Base-by-base conservation (phyloP, 2,888 invertebrate genomes). In the Dexiosoma caninum region DNA sequence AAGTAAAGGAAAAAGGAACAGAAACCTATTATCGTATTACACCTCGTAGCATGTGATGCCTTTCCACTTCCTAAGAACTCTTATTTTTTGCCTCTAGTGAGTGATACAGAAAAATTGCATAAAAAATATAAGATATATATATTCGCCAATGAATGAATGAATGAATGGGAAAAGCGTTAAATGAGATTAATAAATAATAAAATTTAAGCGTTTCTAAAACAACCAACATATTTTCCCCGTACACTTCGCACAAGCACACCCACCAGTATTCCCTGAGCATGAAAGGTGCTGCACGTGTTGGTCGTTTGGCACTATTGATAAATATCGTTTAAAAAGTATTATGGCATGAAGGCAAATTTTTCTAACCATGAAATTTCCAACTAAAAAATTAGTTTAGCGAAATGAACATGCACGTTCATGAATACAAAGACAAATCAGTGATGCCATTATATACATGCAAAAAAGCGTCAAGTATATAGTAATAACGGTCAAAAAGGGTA, bases 1-100 rank as follows among this genome's bases (percentile, higher is more conserved):
- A 46, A 49, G 21, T 2, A 35, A 7, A 44, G 16, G 16, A 44
- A 12, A 30, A 40, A 19, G 55, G 53, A 64, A 32, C 44, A 7
- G 14, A 46, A 77, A 66, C 64, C 57, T 78, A 64, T 78, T 78
- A 71, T 78, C 64, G 40, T 64, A 71, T 78, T 78, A 71, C 77
- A 64, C 55, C 64, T 64, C 49, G 32, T 35, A 60, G 57, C 23
- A 35, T 62, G 40, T 49, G 19, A 23, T 23, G 46, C 53, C 23
- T 16, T 72, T 62, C 32, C 12, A 14, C 16, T 62, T n/a, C 16
- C 23, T 40, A 70, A 69, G 23, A 40, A 27, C 19, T 30, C 37
- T 59, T 59, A 37, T 53, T 55, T n/a, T 62, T 49, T 46, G 10
- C n/a, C 49, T 14, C 27, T 23, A 37, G 44, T 62, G 16, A 30